These are phyloP conservation scores for Periophthalmus magnuspinnatus DNA, from an alignment of 2,797 vertebrate genomes.

Conservation along the genomic window DNA sequence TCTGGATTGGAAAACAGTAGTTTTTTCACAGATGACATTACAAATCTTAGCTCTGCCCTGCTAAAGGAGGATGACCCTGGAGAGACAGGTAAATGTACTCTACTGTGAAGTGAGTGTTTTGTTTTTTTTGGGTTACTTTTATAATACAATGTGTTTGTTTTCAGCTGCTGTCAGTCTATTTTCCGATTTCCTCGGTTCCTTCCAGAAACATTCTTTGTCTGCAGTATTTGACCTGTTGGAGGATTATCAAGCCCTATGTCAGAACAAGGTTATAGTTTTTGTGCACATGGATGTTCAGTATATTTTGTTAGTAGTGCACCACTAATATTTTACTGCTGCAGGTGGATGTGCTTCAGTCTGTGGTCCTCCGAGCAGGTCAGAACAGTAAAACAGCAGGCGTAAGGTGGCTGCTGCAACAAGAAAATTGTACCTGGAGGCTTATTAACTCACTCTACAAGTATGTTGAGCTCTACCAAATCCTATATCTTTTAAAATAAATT, in stretches of 20 bases:
- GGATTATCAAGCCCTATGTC: constrained; percentile 89
- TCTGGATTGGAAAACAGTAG: constrained; percentile 76
- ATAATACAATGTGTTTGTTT: not conserved
- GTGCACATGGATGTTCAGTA: not conserved
- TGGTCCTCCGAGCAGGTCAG: constrained; percentile 89
- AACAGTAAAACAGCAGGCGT: constrained; percentile 94
- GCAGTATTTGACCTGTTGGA: constrained; percentile 92
- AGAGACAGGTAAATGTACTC: constrained; percentile 82
- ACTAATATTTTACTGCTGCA: constrained; percentile 39
- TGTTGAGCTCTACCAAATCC: not conserved
- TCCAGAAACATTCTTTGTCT: constrained; percentile 87
- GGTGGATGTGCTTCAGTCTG: constrained; percentile 88
- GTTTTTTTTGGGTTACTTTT: rapidly evolving
- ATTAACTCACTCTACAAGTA: constrained; percentile 93
- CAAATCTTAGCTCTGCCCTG: constrained; percentile 86
- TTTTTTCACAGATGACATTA: constrained; percentile 82
- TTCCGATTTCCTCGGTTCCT: constrained; percentile 88
- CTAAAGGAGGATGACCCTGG: constrained; percentile 95
- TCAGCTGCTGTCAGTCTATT: constrained; percentile 91
- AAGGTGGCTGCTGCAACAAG: constrained; percentile 94
- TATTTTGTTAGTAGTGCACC: not conserved
- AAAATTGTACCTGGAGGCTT: constrained; percentile 94
- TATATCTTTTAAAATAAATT: not conserved
- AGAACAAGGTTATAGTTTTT: constrained; percentile 67
- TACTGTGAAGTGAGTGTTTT: rapidly evolving